Percentiles rank a stretch among this genome's conserved stretches.
Evolutionary conservation across 64 coral and sea anemone species (phyloP).

Genomic region (Actinia equina): DNA sequence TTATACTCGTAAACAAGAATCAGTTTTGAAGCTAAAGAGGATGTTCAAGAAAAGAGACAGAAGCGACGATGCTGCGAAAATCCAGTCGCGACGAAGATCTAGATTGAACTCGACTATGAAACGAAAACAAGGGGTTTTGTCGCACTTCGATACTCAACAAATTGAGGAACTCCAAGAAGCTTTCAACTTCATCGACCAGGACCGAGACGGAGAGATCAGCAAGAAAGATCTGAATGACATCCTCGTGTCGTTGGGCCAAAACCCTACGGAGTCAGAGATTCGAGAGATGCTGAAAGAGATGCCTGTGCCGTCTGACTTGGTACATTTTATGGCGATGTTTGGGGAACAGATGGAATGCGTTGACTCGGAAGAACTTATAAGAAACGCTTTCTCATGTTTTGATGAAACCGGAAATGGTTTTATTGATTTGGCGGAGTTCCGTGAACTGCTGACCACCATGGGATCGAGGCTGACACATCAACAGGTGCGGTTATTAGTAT

Average conservation of each 20-base stretch:
- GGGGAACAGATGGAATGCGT: constrained; percentile 41
- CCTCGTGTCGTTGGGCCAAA: constrained; percentile 58
- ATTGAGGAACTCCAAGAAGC: constrained; percentile 17
- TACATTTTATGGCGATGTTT: constrained; percentile 55
- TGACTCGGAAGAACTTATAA: constrained; percentile 56
- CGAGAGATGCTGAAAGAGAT: constrained; percentile 64
- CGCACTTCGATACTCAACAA: constrained; percentile 9
- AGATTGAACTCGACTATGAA: background rate
- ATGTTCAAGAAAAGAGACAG: constrained; percentile 12
- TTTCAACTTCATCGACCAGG: constrained; percentile 68
- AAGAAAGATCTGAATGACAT: constrained; percentile 39
- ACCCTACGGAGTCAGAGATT: constrained; percentile 47
- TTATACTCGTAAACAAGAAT: too few relatives aligned
- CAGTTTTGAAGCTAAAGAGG: background rate
- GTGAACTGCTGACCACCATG: constrained; percentile 52
- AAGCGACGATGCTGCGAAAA: background rate
- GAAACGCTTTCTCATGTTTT: constrained; percentile 65
- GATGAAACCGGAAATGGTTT: constrained; percentile 59
- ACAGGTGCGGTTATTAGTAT: constrained; percentile 32
- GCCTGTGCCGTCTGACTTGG: constrained; percentile 29
- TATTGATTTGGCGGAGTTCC: constrained; percentile 49
- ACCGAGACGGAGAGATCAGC: constrained; percentile 56
- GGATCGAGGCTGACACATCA: constrained; percentile 54
- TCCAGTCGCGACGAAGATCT: background rate
- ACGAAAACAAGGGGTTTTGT: background rate